Conservation (phyloP, 2,797 vertebrate species). For the Xiphorhynchus erythropygius region DNA sequence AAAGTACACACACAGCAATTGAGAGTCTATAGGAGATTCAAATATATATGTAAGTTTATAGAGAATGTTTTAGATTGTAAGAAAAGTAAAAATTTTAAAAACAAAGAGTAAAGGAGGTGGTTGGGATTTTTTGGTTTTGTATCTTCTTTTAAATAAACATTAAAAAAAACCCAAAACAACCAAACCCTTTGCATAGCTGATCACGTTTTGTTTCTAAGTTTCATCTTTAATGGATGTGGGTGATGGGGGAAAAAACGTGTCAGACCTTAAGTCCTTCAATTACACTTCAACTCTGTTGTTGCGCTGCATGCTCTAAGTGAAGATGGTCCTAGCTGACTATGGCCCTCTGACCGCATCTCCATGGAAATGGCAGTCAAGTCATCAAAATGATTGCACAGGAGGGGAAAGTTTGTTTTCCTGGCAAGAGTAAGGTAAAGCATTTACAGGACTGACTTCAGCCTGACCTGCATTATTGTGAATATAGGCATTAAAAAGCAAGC, state of each 20-base stretch:
- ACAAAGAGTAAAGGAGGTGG: neutral
- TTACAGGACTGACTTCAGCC: neutral
- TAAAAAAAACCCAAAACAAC: neutral
- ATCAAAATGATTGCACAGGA: constrained; percentile 9
- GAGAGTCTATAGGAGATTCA: neutral
- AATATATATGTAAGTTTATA: neutral
- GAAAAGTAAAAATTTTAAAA: neutral
- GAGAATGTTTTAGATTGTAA: neutral
- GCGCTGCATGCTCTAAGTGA: neutral
- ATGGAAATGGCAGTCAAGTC: constrained; percentile 29
- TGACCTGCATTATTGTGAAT: neutral
- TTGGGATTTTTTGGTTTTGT: accelerated
- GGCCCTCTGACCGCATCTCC: constrained; percentile 16
- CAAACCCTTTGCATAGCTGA: neutral
- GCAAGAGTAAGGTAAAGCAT: neutral
- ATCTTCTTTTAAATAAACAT: neutral
- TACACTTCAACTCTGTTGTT: neutral
- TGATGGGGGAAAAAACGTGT: neutral
- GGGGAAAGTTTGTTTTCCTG: neutral
- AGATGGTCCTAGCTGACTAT: neutral
- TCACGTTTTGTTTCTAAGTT: constrained; percentile 10
- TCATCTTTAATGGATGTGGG: neutral
- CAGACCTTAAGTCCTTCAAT: neutral
- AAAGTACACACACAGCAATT: neutral
- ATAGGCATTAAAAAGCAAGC: neutral